phyloP scores from a whole-genome alignment of 2,797 vertebrate species.

The Toxotes lorentzi region DNA sequence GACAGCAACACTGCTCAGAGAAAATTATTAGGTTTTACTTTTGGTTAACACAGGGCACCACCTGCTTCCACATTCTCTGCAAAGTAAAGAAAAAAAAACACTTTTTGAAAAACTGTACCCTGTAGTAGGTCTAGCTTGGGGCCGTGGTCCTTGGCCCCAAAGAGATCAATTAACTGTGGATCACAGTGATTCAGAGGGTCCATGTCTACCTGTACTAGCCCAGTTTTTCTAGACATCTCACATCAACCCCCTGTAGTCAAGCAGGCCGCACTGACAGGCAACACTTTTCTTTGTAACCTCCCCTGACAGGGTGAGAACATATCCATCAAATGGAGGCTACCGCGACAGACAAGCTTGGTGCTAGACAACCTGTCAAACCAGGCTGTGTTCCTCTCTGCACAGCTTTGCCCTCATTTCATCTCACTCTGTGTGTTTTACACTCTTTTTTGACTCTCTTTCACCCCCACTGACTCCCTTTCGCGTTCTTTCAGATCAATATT shows the following conservation, averaged over 20 bases:
- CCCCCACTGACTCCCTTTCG: conserved; percentile 17
- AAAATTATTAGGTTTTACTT: conserved; percentile 35
- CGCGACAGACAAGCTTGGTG: conserved; percentile 72
- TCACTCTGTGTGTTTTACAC: conserved; percentile 45
- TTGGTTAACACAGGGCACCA: conserved; percentile 14
- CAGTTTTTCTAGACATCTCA: conserved; percentile 49
- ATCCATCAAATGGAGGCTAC: conserved; percentile 78
- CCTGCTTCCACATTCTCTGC: conserved; percentile 34
- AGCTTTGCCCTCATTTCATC: conserved; percentile 77
- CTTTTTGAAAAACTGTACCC: conserved; percentile 32
- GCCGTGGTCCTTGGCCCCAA: conserved; percentile 69
- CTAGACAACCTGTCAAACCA: conserved; percentile 74
- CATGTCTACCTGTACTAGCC: conserved; percentile 59
- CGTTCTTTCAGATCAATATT: conserved; percentile 63
- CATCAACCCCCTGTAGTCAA: conserved; percentile 46
- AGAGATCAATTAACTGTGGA: conserved; percentile 81
- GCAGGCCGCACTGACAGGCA: conserved; percentile 73
- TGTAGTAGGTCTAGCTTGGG: conserved; percentile 29
- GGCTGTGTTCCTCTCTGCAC: conserved; percentile 64
- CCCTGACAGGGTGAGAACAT: conserved; percentile 80
- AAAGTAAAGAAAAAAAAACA: conserved; percentile 5
- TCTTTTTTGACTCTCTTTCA: conserved; percentile 37
- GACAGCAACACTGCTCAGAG: conserved; percentile 30
- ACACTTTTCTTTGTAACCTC: conserved; percentile 79
- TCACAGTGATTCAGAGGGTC: conserved; percentile 69